Percentiles rank a stretch among this genome's conserved stretches.
phyloP scores from a whole-genome alignment of 2,797 vertebrate species.

The Stomatorhinus walkeri region DNA sequence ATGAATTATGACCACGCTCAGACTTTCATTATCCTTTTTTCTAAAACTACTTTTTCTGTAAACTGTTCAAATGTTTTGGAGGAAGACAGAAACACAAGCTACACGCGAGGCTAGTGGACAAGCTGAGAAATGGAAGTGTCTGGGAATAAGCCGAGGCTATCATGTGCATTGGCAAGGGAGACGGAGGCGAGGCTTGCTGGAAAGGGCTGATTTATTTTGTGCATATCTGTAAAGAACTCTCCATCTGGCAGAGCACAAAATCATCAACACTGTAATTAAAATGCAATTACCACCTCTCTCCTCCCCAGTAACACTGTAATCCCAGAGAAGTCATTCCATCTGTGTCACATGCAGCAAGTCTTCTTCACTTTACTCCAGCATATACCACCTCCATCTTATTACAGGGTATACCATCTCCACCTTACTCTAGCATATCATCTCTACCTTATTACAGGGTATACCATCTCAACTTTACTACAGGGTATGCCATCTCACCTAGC shows the following conservation, averaged over 20 bases:
- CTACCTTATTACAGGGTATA: neutral
- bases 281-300: constrained; percentile 93
- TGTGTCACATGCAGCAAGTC: constrained; percentile 68
- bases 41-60: neutral
- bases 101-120: neutral
- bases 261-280: constrained; percentile 98
- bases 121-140: neutral
- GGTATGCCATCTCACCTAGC: neutral
- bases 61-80: neutral
- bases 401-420: neutral
- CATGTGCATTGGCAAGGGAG: constrained; percentile 18
- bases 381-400: constrained; percentile 17
- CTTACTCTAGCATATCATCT: neutral
- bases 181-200: constrained; percentile 33
- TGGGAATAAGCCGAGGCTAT: constrained; percentile 14
- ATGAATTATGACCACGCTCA: neutral
- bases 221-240: constrained; percentile 84
- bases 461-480: neutral
- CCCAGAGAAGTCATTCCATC: constrained; percentile 92
- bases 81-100: neutral
- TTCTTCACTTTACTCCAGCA: constrained; percentile 25
- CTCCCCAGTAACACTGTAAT: constrained; percentile 78
- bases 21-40: neutral
- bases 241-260: constrained; percentile 90
- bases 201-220: constrained; percentile 60